Conservation (phyloP, 35 echinoderm and acorn worm species). For the Ophiothrix spiculata region DNA sequence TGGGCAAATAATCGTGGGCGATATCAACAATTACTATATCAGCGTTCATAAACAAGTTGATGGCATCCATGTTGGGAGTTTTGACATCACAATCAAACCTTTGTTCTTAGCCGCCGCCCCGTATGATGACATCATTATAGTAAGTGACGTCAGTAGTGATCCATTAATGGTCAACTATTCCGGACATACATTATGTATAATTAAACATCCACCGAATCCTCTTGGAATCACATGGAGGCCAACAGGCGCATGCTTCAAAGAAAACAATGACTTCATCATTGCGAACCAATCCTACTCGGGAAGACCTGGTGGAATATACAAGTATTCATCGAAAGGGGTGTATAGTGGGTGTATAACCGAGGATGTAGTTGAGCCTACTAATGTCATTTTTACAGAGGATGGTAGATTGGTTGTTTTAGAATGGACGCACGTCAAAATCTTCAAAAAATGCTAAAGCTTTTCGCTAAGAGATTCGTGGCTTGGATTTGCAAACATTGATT, state of each 20-base stretch:
- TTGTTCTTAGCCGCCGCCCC: background rate
- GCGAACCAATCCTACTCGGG: background rate
- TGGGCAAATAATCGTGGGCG: background rate
- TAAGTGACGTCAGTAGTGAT: background rate
- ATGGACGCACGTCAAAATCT: background rate
- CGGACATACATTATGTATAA: background rate
- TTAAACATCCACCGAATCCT: background rate
- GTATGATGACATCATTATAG: background rate
- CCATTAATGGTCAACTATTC: background rate
- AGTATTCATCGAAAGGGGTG: background rate
- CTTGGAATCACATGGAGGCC: background rate
- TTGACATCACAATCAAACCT: background rate
- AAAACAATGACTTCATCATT: background rate
- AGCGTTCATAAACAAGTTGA: background rate
- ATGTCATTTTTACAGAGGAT: background rate
- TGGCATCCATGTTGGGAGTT: background rate
- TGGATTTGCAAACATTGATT: too few relatives aligned
- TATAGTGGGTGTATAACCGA: background rate
- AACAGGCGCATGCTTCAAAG: background rate
- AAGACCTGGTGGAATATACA: background rate
- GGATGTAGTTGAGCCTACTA: background rate
- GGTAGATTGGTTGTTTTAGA: background rate
- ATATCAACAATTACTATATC: background rate
- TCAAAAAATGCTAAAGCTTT: background rate
- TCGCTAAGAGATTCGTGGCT: too few relatives aligned